phyloP scores from a whole-genome alignment of 2,797 vertebrate species.

The Peromyscus attwateri region DNA sequence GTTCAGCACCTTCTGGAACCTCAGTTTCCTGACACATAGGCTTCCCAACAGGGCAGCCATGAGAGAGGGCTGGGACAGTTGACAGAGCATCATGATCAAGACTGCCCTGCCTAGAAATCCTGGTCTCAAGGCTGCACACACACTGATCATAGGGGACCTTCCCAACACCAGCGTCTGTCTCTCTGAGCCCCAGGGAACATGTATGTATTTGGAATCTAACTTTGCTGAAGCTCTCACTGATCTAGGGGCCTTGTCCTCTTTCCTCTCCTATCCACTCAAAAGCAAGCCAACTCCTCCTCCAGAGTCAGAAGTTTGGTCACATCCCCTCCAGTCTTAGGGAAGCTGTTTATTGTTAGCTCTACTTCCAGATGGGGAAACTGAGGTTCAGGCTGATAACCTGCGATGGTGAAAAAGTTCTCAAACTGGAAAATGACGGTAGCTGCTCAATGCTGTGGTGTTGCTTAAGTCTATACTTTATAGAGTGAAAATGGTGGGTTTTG shows the following conservation, averaged over 20 bases:
- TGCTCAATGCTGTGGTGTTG: background rate
- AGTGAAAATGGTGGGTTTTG: background rate
- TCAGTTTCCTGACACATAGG: background rate
- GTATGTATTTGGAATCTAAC: background rate
- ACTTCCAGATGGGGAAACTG: background rate
- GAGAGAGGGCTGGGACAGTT: background rate
- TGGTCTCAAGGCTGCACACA: background rate
- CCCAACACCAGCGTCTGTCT: background rate
- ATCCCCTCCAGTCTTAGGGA: background rate
- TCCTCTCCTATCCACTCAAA: background rate
- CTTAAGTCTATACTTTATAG: background rate
- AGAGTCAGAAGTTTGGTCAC: background rate
- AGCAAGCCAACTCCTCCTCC: background rate
- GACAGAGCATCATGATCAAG: too few relatives aligned
- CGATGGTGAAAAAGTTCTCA: background rate
- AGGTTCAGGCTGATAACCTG: background rate
- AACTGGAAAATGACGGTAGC: background rate
- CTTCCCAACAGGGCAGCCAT: background rate
- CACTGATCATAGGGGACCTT: background rate
- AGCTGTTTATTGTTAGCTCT: background rate
- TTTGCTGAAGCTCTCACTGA: background rate
- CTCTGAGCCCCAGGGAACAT: background rate
- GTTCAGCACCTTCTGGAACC: too few relatives aligned
- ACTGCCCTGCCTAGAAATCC: background rate
- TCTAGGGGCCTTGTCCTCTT: background rate